Base-by-base conservation (phyloP, 2,797 vertebrate species). In the Falco biarmicus region DNA sequence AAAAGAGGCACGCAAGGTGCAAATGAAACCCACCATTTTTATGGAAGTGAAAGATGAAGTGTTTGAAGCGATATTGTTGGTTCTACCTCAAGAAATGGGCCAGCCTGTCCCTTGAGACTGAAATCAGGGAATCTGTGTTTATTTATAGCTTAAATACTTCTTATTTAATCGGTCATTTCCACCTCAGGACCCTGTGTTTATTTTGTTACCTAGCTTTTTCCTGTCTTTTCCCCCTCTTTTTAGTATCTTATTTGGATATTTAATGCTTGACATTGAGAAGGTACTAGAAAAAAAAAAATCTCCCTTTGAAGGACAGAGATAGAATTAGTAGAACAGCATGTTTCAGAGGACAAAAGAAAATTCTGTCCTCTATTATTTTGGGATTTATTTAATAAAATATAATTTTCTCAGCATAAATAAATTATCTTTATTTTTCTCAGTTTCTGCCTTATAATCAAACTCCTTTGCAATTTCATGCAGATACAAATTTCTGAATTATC, bases 401-500 rank as follows among this genome's bases (percentile, higher is more conserved):
- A 63, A 80, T 91, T 88, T 92, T 86, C 65, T 74, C 50, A 84
- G 50, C 43, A 84, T 79, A 93, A 73, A 79, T 78, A 73, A 74
- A 87, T 79, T 84, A 81, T 70, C 51, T 87, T 13, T 78, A 3
- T 95, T 78, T 95, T 90, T 68, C 51, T 92, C 41, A 41, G 65
- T 29, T 89, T 89, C 76, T 90, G 37, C 34, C 87, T 94, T 89
- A 70, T 90, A 94, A 96, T 91, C 71, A 57, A 84, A 13, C 39
- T 32, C 26, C 61, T 89, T 57, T 92, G 15, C 24, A 92, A 87
- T 88, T 86, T 95, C 4, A 48, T 88, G 29, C 18, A 70, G 82
- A 51, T n/a, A 86, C 15, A 82, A 84, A 95, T 94, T 96, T 97
- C 57, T 73, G 94, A 96, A 91, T 89, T 59, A 95, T 83, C 32